These are phyloP conservation scores for Molossus alvarezi DNA, from an alignment of 2,797 vertebrate species.

Conservation along the genomic window DNA sequence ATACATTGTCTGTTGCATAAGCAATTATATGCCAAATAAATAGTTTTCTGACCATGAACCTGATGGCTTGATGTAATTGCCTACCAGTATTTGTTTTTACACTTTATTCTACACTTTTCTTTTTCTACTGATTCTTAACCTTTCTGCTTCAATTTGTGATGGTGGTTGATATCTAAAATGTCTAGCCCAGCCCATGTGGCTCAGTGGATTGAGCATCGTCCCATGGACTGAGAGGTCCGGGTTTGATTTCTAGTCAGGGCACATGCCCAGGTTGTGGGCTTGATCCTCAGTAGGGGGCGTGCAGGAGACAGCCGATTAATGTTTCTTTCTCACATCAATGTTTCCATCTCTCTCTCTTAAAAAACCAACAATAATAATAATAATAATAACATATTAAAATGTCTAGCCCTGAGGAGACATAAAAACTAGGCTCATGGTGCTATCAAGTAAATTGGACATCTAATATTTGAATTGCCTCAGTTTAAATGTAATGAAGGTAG, in stretches of 20 bases:
- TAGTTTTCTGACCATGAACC: not conserved
- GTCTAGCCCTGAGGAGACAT: slow-evolving; percentile 8
- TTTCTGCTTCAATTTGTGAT: slow-evolving; percentile 22
- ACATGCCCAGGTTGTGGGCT: no score
- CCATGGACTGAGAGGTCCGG: no score
- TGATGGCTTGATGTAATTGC: not conserved
- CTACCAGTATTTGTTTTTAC: slow-evolving; percentile 17
- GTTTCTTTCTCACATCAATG: no score
- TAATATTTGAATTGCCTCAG: not conserved
- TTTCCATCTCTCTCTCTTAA: no score
- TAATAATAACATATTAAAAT: not conserved
- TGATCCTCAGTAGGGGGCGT: no score
- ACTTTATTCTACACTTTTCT: not conserved
- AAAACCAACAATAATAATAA: no score
- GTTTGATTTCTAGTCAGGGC: no score
- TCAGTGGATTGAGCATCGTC: no score
- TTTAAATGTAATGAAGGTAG: not conserved
- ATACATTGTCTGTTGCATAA: not conserved
- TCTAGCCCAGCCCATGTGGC: not conserved
- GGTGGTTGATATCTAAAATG: slow-evolving; percentile 30
- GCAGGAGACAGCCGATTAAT: no score
- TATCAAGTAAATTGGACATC: not conserved
- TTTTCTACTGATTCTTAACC: slow-evolving; percentile 56
- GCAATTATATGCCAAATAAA: slow-evolving; percentile 4
- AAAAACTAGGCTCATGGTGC: not conserved